These are phyloP conservation scores for Meloidogyne floridensis DNA, from an alignment of 1,140 invertebrate species.

Conservation along the genomic window DNA sequence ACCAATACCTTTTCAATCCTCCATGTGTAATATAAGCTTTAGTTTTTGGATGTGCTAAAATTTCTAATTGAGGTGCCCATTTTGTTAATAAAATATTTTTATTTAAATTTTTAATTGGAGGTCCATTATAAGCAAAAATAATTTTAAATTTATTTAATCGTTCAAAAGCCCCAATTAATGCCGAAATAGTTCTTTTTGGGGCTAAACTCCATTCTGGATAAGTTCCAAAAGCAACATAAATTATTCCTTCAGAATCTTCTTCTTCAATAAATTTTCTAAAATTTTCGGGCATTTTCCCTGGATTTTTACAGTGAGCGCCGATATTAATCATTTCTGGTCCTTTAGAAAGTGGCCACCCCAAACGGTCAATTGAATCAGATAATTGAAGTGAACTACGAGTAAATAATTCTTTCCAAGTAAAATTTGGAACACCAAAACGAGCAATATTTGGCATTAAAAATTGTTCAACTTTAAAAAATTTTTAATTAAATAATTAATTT, in stretches of 20 bases:
- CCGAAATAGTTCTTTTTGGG: conserved; percentile 40
- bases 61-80: conserved; percentile 52
- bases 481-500: not conserved
- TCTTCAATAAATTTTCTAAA: conserved; percentile 20
- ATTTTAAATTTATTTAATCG: conserved; percentile 43
- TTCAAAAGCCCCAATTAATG: conserved; percentile 39
- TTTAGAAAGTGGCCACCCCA: conserved; percentile 29
- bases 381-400: conserved; percentile 19
- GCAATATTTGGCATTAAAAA: conserved; percentile 33
- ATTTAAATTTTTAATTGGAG: conserved; percentile 29
- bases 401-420: conserved; percentile 26
- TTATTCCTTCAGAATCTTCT: conserved; percentile 35
- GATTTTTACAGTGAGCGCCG: conserved; percentile 25
- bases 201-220: conserved; percentile 47
- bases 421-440: conserved; percentile 31
- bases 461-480: conserved; percentile 17
- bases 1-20: conserved; percentile 44
- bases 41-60: conserved; percentile 45
- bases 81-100: conserved; percentile 37
- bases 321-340: conserved; percentile 29
- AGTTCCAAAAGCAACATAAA: conserved; percentile 54
- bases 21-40: conserved; percentile 45
- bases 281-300: not conserved
- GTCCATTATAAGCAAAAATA: conserved; percentile 52
- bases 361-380: conserved; percentile 24